Evolutionary conservation across 2,797 vertebrate species (phyloP), one percentile per base, ranked within the genome.

Genomic region (Danio aesculapii): DNA sequence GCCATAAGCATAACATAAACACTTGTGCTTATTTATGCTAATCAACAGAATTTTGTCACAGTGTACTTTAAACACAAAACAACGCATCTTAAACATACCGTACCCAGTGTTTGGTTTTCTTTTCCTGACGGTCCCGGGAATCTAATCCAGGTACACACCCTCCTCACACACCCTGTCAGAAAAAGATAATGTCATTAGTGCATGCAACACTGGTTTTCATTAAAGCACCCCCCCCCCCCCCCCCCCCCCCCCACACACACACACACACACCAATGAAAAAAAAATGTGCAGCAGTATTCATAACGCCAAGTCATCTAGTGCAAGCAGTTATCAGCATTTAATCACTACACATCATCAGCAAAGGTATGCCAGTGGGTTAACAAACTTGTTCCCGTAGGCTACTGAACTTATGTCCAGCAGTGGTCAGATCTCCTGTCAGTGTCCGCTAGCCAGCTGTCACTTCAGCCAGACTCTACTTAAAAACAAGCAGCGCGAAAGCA

Each of bases 101-200:
- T 84, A 83, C 83, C 85, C 82, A 62, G 57, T 49, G 46, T 39
- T 75, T 64, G 74, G 14, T 75, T 64, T 71, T 82, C 82, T 62
- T 77, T 73, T 75, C 64, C 19, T 62, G 61, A 77, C 52, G 21
- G 83, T 85, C 72, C 64, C n/a, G 53, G 52, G 71, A 71, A 83
- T 75, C 77, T 84, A 82, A 84, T 82, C 87, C 85, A 78, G 64
- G 59, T 74, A 76, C 75, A 82, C 81, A 82, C 81, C 59, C 77
- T 76, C 82, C 74, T 85, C 77, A 86, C 74, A 84, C 85, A 85
- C 85, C 85, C 87, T 88, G 87, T 81, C 16, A 50, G 80, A 78
- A 76, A 81, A 76, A 78, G 52, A 71, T 47, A 50, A 72, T 59
- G 67, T 67, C 14, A 66, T 78, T 81, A 74, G 30, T 44, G n/a